A percentile compares a stretch with the other conserved stretches of the same genome.
phyloP scores from a whole-genome alignment of 1,140 invertebrate genomes.

The Artemia franciscana region DNA sequence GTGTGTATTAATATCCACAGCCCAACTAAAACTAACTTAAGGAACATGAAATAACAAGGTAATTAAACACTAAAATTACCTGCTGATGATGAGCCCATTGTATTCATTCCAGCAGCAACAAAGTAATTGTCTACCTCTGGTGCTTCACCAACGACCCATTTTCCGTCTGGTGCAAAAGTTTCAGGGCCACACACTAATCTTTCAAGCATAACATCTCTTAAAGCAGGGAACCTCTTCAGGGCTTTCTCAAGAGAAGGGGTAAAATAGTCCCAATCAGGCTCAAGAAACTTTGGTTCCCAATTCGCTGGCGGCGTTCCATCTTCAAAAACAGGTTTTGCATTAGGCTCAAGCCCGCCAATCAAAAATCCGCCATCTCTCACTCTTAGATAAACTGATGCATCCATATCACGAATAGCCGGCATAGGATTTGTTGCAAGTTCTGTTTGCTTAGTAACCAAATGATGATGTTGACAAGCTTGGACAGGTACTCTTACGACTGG shows the following conservation, averaged over 20 bases:
- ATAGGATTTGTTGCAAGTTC: constrained; percentile 21
- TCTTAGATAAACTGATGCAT: constrained; percentile 64
- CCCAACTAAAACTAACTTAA: too few species aligned
- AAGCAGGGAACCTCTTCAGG: constrained; percentile 50
- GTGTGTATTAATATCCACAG: too few species aligned
- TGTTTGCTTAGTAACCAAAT: constrained; percentile 61
- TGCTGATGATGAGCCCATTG: constrained; percentile 69
- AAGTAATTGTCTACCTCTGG: constrained; percentile 85
- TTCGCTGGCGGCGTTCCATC: constrained; percentile 25
- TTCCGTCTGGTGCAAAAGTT: constrained; percentile 78
- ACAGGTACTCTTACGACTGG: constrained; percentile 71
- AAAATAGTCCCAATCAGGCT: constrained; percentile 82
- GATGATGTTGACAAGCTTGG: constrained; percentile 81
- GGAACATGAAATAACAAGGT: too few species aligned
- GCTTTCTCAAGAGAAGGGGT: constrained; percentile 63
- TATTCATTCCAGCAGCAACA: constrained; percentile 87
- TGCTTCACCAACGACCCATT: constrained; percentile 75
- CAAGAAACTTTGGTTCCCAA: constrained; percentile 14
- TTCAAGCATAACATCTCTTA: constrained; percentile 43
- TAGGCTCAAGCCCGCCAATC: constrained; percentile 57
- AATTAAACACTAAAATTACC: too few species aligned
- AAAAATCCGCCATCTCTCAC: constrained; percentile 53
- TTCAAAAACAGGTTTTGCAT: constrained; percentile 71
- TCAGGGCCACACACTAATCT: constrained; percentile 66
- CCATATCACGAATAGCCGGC: constrained; percentile 62